Evolutionary conservation across 2,888 invertebrate genomes (phyloP).

Genomic region (Lithosia quadra): DNA sequence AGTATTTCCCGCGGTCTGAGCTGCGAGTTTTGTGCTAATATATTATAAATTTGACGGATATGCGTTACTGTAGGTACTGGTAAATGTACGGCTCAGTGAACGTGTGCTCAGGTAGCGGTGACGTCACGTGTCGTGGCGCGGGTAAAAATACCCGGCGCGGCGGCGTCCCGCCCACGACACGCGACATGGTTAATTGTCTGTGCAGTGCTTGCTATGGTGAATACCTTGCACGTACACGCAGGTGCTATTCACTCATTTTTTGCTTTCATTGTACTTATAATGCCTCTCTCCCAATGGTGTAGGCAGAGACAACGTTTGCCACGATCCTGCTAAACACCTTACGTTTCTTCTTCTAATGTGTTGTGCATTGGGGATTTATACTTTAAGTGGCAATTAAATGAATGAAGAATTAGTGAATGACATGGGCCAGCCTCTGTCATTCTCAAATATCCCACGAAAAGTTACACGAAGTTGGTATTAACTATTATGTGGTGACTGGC

Average conservation of each 20-base stretch:
- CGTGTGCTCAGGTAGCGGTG: slow-evolving; percentile 48
- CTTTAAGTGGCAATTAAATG: no score
- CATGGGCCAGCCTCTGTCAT: no score
- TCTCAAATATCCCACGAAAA: no score
- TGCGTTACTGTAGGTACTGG: not conserved
- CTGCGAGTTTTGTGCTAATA: not conserved
- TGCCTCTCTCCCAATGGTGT: not conserved
- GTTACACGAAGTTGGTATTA: no score
- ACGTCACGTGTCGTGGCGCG: slow-evolving; percentile 49
- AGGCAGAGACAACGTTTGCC: not conserved
- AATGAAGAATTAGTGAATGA: no score
- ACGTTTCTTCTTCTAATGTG: no score
- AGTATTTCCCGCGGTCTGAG: not conserved
- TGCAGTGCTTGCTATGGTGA: slow-evolving; percentile 25
- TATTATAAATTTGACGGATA: not conserved
- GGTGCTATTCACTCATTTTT: slow-evolving; percentile 1
- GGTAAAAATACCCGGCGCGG: slow-evolving; percentile 57
- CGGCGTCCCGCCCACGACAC: slow-evolving; percentile 48
- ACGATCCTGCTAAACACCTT: no score
- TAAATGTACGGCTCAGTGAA: slow-evolving; percentile 12
- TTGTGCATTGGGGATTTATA: no score
- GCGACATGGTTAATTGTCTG: slow-evolving; percentile 46
- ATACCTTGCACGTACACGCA: slow-evolving; percentile 18
- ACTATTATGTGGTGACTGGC: no score
- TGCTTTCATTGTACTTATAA: not conserved